Conservation (phyloP, 2,113 vertebrate species). For the Percina caprodes region DNA sequence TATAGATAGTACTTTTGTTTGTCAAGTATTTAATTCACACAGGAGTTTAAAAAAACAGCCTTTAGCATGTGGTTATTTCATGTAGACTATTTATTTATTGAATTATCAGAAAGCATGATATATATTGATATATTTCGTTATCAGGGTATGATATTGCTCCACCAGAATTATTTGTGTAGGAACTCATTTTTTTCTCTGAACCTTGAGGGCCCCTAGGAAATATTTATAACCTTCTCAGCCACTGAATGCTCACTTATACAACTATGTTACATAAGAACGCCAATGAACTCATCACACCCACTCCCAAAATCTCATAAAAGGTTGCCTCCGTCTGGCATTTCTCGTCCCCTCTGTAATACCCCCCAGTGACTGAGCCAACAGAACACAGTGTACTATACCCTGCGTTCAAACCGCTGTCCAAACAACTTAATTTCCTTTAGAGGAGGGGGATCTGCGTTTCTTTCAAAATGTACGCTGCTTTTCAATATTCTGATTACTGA, state of each 20-base stretch:
- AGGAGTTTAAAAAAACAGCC: no score
- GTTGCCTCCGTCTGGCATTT: constrained; percentile 18
- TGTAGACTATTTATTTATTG: no score
- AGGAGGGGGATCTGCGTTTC: not conserved
- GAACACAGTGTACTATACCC: constrained; percentile 43
- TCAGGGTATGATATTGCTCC: not conserved
- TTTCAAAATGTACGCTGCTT: not conserved
- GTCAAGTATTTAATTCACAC: no score
- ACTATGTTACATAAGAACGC: constrained; percentile 47
- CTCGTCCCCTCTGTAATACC: not conserved
- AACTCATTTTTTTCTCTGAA: constrained; percentile 17
- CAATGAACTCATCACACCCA: constrained; percentile 11
- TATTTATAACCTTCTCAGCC: constrained; percentile 22
- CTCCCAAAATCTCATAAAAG: constrained; percentile 37
- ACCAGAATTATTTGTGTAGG: not conserved
- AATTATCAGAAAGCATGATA: no score
- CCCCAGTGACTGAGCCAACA: constrained; percentile 11
- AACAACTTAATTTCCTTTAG: constrained; percentile 30
- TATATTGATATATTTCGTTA: no score
- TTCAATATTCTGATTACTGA: not conserved
- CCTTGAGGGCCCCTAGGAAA: constrained; percentile 33
- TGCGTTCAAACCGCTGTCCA: constrained; percentile 18
- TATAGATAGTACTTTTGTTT: no score
- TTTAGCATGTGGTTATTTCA: no score
- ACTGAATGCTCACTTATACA: constrained; percentile 50